Conservation (phyloP, 2,888 invertebrate species). For the Platypus cylindrus region DNA sequence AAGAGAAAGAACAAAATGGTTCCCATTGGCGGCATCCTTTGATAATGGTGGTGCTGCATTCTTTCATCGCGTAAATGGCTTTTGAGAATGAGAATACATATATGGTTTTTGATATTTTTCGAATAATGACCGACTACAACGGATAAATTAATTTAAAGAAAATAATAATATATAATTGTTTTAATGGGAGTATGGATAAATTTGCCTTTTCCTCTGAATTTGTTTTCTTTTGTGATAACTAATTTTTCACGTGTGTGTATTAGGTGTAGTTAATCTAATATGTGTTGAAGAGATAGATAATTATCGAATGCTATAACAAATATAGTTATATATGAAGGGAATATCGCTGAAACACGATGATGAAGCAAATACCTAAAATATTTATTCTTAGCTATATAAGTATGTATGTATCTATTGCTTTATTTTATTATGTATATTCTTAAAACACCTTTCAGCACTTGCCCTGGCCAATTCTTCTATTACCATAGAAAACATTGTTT, state of each 20-base stretch:
- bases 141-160: no score
- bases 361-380: conserved; percentile 16
- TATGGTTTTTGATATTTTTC: no score
- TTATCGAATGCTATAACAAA: conserved; percentile 6
- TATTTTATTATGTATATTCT: conserved; percentile 11
- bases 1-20: conserved; percentile 22
- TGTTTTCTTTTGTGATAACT: no score
- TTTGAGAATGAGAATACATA: conserved; percentile 19
- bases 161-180: no score
- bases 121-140: no score
- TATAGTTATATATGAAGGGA: conserved; percentile 8
- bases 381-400: no score
- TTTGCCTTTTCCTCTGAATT: no score
- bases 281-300: conserved; percentile 5
- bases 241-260: no score
- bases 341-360: conserved; percentile 20
- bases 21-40: conserved; percentile 23
- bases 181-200: no score
- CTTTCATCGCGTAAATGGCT: conserved; percentile 22
- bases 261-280: no score
- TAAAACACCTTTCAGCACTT: conserved; percentile 10
- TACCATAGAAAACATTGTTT: conserved; percentile 11
- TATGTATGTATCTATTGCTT: conserved; percentile 11
- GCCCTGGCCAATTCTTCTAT: conserved; percentile 12
- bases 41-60: conserved; percentile 21